Base-by-base conservation (phyloP, 2,113 vertebrate genomes). In the Okapia johnstoni region DNA sequence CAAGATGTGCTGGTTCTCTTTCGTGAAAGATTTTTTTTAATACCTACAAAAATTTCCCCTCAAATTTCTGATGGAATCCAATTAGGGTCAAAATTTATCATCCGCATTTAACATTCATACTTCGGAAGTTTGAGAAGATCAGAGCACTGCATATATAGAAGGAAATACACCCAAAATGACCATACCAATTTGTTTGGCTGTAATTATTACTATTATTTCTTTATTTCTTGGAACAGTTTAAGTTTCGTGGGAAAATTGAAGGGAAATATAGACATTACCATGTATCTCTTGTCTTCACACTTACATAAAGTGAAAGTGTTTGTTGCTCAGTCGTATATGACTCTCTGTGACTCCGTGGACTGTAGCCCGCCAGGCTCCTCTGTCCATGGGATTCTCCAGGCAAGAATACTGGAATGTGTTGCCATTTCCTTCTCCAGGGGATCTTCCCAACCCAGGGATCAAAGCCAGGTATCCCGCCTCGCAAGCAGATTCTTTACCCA, bases 381-480 rank as follows among this genome's bases (percentile, higher is more conserved):
- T 36, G 33, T 36, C n/a, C 63, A 36, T 11, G n/a, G 63, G 36
- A 21, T 2, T 66, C 63, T 66, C 63, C 63, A 36, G 63, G 63
- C 17, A 8, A 66, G 63, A 36, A 66, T 66, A 66, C n/a, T 66
- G 63, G 33, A 36, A 4, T 66, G 33, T 33, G 17, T 66, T 21
- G 33, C 33, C n/a, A 5, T 66, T 21, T 33, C 63, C 17, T 21
- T 70, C 17, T 70, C 17, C 4, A 36, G n/a, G 33, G 63, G n/a
- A 21, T 36, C 63, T 11, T 70, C n/a, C 63, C 63, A 70, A 70
- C 63, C 63, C 9, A 36, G 17, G n/a, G 16, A 21, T 70, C 2
- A 0, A 36, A 6, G 8, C n/a, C 63, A 70, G n/a, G 8, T 17
- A 17, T 70, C n/a, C n/a, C 63, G 0, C 63, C 36, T 0, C 36